These are phyloP conservation scores for Archocentrus centrarchus DNA, from an alignment of 2,113 vertebrate genomes.

Conservation along the genomic window DNA sequence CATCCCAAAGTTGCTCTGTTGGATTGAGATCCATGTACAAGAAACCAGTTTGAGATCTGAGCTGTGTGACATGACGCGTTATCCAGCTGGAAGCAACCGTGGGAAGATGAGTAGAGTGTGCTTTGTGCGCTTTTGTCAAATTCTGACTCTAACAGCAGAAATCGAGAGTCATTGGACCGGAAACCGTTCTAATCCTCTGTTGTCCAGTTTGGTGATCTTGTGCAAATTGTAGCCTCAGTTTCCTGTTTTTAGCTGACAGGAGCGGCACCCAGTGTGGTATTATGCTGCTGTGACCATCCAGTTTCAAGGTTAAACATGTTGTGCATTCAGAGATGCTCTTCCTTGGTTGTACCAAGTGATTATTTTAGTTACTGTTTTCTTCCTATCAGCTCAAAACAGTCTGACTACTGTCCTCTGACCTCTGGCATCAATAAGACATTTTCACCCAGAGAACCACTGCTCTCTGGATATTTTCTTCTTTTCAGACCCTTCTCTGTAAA, in stretches of 20 bases:
- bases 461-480: background rate
- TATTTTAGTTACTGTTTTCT: background rate
- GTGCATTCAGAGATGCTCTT: background rate
- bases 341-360: background rate
- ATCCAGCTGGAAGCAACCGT: too few relatives aligned
- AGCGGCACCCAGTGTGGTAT: background rate
- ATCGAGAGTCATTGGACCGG: background rate
- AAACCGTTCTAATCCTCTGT: background rate
- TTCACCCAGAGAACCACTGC: background rate
- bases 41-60: too few relatives aligned
- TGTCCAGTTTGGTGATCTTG: background rate
- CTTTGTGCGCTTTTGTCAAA: too few relatives aligned
- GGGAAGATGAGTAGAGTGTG: too few relatives aligned
- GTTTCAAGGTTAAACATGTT: background rate
- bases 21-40: too few relatives aligned
- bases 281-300: background rate
- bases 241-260: background rate
- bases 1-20: too few relatives aligned
- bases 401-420: background rate
- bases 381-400: background rate
- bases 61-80: too few relatives aligned
- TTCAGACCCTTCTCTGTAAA: background rate
- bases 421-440: background rate
- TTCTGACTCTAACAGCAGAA: background rate
- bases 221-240: background rate